These are phyloP conservation scores for Anser brachyrhynchus DNA, from an alignment of 2,113 vertebrate species.

Conservation along the genomic window DNA sequence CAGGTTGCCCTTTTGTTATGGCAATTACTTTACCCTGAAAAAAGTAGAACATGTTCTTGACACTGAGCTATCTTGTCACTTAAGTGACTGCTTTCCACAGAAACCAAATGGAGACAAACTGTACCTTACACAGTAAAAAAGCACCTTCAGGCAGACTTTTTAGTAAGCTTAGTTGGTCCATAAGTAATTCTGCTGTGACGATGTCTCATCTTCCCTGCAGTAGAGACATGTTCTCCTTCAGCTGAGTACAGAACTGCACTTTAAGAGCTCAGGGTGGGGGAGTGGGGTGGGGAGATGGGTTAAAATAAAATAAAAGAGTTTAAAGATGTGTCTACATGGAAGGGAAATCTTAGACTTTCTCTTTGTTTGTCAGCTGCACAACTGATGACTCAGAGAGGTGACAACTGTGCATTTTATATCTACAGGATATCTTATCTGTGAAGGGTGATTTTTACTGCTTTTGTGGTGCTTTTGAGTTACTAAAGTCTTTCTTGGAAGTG, in stretches of 20 bases:
- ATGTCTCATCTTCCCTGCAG: neutral
- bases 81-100: neutral
- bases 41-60: neutral
- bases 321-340: neutral
- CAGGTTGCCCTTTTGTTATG: neutral
- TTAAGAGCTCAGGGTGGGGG: neutral
- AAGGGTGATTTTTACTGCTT: conserved; percentile 13
- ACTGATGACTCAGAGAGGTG: neutral
- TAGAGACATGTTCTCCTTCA: neutral
- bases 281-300: too few species aligned
- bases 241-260: neutral
- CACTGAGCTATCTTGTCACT: neutral
- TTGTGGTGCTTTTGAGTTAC: neutral
- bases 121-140: neutral
- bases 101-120: neutral
- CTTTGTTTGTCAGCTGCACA: conserved; percentile 25
- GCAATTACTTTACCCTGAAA: neutral
- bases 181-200: neutral
- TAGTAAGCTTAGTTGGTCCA: neutral
- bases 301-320: neutral
- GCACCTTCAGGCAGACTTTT: neutral
- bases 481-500: conserved; percentile 31
- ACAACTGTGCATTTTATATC: neutral
- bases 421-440: neutral
- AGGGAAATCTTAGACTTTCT: neutral